Percentiles rank a stretch among this genome's conserved stretches.
phyloP scores from a whole-genome alignment of 2,797 vertebrate species.

The Rhyacichthys aspro region DNA sequence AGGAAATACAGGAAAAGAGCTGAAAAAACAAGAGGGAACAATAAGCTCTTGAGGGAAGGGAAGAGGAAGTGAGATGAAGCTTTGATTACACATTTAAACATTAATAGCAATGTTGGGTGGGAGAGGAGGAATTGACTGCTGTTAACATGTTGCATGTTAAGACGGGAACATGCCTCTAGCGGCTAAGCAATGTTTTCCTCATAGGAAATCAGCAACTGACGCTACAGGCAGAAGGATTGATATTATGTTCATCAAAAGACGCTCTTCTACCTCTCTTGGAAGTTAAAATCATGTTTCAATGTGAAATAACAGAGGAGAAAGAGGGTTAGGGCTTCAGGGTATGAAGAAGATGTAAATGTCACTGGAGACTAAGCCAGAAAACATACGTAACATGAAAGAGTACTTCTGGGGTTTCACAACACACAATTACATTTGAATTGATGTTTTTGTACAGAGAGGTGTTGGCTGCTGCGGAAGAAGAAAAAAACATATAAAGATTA shows the following conservation, averaged over 20 bases:
- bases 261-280: neutral
- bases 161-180: slow-evolving; percentile 27
- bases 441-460: slow-evolving; percentile 8
- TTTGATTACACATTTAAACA: slow-evolving; percentile 54
- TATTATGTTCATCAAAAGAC: slow-evolving; percentile 31
- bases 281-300: slow-evolving; percentile 18
- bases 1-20: slow-evolving; percentile 13
- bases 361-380: slow-evolving; percentile 10
- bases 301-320: slow-evolving; percentile 1
- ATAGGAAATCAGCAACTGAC: slow-evolving; percentile 36
- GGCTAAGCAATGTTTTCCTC: slow-evolving; percentile 30
- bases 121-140: slow-evolving; percentile 10
- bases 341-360: slow-evolving; percentile 16
- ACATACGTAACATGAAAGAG: slow-evolving; percentile 11
- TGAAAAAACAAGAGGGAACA: slow-evolving; percentile 11
- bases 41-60: slow-evolving; percentile 5
- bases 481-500: neutral
- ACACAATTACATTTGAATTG: slow-evolving; percentile 1
- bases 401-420: slow-evolving; percentile 5
- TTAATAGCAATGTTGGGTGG: slow-evolving; percentile 34
- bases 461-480: neutral
- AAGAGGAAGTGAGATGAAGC: slow-evolving; percentile 11
- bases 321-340: neutral
- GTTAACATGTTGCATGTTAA: slow-evolving; percentile 35
- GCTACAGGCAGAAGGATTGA: slow-evolving; percentile 32